These are phyloP conservation scores for Steromphala cineraria DNA, from an alignment of 2,888 invertebrate species.

Conservation along the genomic window DNA sequence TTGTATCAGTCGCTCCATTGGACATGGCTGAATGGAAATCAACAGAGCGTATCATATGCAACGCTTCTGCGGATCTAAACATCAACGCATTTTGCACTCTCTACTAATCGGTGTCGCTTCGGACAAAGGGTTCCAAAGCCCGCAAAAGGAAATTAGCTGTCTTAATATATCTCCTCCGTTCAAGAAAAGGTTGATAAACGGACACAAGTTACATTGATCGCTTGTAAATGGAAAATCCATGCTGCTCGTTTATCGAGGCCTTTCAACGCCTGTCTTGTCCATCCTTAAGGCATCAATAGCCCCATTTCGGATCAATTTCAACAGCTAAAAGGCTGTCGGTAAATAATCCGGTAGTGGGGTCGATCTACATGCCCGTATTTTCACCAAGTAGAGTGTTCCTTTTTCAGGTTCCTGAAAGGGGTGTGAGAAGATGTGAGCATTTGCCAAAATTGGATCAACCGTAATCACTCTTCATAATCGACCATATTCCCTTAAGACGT, in stretches of 20 bases:
- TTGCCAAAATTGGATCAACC: background rate
- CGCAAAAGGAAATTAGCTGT: conserved; percentile 10
- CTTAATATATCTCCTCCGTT: conserved; percentile 1
- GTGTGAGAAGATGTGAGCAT: background rate
- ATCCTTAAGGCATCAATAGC: background rate
- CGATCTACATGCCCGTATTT: conserved; percentile 1
- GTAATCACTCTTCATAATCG: background rate
- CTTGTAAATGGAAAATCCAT: conserved; percentile 18
- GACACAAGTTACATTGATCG: conserved; percentile 19
- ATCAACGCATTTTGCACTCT: background rate
- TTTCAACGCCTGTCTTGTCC: background rate
- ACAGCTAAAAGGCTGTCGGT: background rate
- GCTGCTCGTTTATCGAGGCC: conserved; percentile 1
- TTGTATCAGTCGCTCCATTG: background rate
- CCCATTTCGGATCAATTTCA: background rate
- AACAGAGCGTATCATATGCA: background rate
- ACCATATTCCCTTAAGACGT: background rate
- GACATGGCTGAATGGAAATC: background rate
- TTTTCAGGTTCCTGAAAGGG: background rate
- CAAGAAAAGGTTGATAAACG: conserved; percentile 15
- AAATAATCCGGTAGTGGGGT: background rate
- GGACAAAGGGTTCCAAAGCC: conserved; percentile 1
- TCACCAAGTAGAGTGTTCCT: background rate
- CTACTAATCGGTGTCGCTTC: background rate
- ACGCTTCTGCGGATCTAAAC: background rate